Percentiles rank a stretch among this genome's conserved stretches.
These are phyloP conservation scores for Coenonympha arcania DNA, from an alignment of 2,888 invertebrate genomes.

Conservation along the genomic window DNA sequence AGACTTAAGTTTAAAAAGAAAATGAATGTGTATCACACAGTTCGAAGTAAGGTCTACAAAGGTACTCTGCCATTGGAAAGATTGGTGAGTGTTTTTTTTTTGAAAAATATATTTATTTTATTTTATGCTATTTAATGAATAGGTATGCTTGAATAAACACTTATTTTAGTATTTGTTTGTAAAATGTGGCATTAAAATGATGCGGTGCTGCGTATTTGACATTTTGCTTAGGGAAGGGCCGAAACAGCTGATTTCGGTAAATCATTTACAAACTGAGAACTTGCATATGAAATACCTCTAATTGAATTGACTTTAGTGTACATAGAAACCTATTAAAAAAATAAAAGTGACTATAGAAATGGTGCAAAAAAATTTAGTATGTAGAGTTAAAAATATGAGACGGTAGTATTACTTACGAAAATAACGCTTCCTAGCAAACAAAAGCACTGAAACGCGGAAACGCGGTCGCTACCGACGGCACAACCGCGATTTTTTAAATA, in stretches of 20 bases:
- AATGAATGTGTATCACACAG: slow-evolving; percentile 59
- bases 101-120: neutral
- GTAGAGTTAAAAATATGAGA: slow-evolving; percentile 26
- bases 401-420: slow-evolving; percentile 57
- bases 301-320: too few species aligned
- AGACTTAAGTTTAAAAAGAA: slow-evolving; percentile 27
- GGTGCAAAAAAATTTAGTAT: slow-evolving; percentile 32
- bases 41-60: slow-evolving; percentile 43
- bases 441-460: slow-evolving; percentile 43
- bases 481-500: slow-evolving; percentile 32
- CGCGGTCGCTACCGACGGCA: neutral
- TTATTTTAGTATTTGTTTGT: neutral
- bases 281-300: slow-evolving; percentile 17
- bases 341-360: slow-evolving; percentile 38
- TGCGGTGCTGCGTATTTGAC: slow-evolving; percentile 31
- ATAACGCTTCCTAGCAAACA: slow-evolving; percentile 52
- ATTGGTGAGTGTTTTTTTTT: slow-evolving; percentile 45
- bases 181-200: slow-evolving; percentile 11
- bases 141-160: too few species aligned
- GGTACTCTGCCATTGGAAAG: slow-evolving; percentile 45
- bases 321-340: neutral
- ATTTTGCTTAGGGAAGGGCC: slow-evolving; percentile 38
- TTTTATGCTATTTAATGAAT: neutral
- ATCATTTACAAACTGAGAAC: slow-evolving; percentile 28
- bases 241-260: slow-evolving; percentile 58